These are phyloP conservation scores for Atrichornis clamosus DNA, from an alignment of 2,113 vertebrate species.

Conservation along the genomic window DNA sequence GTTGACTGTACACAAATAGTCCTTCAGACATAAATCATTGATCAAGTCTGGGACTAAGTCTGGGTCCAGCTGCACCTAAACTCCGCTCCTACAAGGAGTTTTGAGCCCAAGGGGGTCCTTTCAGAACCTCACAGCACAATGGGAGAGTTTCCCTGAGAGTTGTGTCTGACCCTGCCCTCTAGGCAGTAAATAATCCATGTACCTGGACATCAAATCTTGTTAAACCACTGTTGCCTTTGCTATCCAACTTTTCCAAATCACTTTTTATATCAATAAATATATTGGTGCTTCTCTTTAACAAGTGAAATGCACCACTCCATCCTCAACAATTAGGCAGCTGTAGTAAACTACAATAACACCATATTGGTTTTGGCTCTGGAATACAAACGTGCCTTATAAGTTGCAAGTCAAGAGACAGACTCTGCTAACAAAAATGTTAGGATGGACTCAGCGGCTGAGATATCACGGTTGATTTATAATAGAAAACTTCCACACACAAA, in stretches of 20 bases:
- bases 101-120: not conserved
- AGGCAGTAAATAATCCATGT: not conserved
- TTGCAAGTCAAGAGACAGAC: not conserved
- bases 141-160: not conserved
- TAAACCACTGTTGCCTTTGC: not conserved
- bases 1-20: not conserved
- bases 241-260: not conserved
- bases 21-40: not conserved
- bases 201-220: not conserved
- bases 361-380: not conserved
- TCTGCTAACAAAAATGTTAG: not conserved
- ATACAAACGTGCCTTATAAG: not conserved
- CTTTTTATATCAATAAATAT: not conserved
- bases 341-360: not conserved
- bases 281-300: not conserved
- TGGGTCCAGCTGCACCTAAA: not conserved
- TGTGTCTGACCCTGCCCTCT: not conserved
- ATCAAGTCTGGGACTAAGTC: not conserved
- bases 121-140: too few relatives aligned
- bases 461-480: not conserved
- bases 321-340: not conserved
- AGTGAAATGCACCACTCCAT: not conserved
- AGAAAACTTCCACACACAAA: not conserved
- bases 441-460: not conserved
- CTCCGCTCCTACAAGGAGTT: not conserved